A percentile compares a stretch with the other conserved stretches of the same genome.
Conservation (phyloP, 1,140 invertebrate species). For the Arctopsyche grandis region DNA sequence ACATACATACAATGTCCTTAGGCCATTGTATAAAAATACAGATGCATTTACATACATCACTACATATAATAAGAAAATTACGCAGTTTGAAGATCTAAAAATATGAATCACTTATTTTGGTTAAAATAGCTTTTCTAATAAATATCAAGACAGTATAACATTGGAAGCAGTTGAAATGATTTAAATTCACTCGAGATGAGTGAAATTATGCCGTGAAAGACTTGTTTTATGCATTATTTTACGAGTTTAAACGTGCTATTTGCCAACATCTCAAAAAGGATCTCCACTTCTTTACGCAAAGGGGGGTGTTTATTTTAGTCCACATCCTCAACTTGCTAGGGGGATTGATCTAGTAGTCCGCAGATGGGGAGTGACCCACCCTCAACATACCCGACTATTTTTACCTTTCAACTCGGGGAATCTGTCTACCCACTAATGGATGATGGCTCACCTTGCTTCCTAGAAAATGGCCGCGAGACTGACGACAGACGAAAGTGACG, state of each 20-base stretch:
- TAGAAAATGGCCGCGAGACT: slow-evolving; percentile 16
- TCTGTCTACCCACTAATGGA: slow-evolving; percentile 17
- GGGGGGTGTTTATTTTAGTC: neutral
- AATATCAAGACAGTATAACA: too few species aligned
- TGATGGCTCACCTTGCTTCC: slow-evolving; percentile 41
- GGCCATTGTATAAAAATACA: too few species aligned
- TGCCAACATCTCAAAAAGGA: neutral
- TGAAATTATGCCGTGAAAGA: too few species aligned
- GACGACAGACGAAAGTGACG: neutral
- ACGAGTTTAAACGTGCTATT: neutral
- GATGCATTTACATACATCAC: too few species aligned
- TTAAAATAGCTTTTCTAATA: too few species aligned
- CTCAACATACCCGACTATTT: slow-evolving; percentile 40
- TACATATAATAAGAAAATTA: too few species aligned
- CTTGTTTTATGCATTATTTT: neutral
- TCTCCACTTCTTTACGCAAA: neutral
- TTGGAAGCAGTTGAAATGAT: too few species aligned
- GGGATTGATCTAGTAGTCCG: too few species aligned
- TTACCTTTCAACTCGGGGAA: slow-evolving; percentile 32
- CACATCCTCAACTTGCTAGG: neutral
- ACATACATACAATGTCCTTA: too few species aligned
- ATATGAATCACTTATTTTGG: too few species aligned
- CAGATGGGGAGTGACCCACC: slow-evolving; percentile 28
- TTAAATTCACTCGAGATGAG: too few species aligned
- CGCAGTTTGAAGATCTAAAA: too few species aligned